Percentiles rank a stretch among this genome's conserved stretches.
Conservation (phyloP, 2,797 vertebrate species). For the Nannoperca obscura region DNA sequence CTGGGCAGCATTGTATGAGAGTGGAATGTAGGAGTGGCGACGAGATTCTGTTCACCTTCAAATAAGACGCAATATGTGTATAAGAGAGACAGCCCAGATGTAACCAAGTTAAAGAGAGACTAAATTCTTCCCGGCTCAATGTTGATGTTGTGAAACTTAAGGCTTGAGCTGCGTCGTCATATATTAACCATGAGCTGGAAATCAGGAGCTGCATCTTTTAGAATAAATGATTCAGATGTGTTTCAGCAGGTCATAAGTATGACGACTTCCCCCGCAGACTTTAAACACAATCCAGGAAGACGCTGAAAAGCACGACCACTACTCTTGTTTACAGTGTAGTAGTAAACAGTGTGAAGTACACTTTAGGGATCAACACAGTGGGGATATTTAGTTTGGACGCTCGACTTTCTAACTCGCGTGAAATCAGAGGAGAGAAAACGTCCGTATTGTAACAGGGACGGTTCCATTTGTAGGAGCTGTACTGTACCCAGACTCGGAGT, state of each 20-base stretch:
- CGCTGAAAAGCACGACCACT: neutral
- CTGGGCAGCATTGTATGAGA: neutral
- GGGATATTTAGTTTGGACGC: neutral
- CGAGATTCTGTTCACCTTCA: neutral
- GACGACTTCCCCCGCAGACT: neutral
- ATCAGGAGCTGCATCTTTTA: neutral
- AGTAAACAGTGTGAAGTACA: no score
- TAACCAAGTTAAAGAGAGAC: constrained; percentile 15
- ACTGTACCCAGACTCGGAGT: neutral
- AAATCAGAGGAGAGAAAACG: neutral
- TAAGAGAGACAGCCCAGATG: neutral
- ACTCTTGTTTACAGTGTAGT: neutral
- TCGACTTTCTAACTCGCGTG: neutral
- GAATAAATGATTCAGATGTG: neutral
- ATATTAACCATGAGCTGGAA: neutral
- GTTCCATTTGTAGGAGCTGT: no score
- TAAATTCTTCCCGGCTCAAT: neutral
- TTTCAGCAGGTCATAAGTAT: neutral
- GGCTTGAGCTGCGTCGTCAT: neutral
- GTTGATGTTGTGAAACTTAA: constrained; percentile 11
- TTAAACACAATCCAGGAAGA: neutral
- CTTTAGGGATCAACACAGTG: neutral
- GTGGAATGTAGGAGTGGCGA: constrained; percentile 3
- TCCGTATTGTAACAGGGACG: neutral
- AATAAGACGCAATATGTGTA: neutral